phyloP scores from a whole-genome alignment of 2,113 vertebrate genomes.

The Cololabis saira region DNA sequence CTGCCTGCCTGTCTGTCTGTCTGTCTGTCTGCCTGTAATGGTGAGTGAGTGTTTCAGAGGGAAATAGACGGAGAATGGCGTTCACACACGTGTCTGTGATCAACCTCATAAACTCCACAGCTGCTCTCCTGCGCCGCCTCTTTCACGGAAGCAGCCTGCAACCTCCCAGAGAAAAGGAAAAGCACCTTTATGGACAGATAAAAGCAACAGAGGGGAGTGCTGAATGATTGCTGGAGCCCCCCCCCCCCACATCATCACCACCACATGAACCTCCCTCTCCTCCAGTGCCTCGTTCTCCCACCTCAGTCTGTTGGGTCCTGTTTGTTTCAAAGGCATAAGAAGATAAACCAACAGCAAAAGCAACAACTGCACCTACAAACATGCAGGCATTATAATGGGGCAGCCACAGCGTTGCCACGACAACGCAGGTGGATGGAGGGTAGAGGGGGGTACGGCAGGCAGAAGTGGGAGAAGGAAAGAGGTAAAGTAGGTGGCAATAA shows the following conservation, averaged over 20 bases:
- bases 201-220: slow-evolving; percentile 68
- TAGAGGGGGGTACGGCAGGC: slow-evolving; percentile 36
- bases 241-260: slow-evolving; percentile 6
- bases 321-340: slow-evolving; percentile 62
- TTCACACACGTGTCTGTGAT: slow-evolving; percentile 10
- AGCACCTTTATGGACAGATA: slow-evolving; percentile 70
- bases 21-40: slow-evolving; percentile 7
- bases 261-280: slow-evolving; percentile 13
- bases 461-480: slow-evolving; percentile 44
- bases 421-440: slow-evolving; percentile 69
- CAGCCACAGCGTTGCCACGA: slow-evolving; percentile 76
- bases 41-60: slow-evolving; percentile 9
- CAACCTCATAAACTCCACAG: slow-evolving; percentile 62
- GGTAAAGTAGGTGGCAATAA: slow-evolving; percentile 65
- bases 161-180: slow-evolving; percentile 73
- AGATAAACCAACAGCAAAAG: slow-evolving; percentile 61
- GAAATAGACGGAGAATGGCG: not conserved
- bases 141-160: slow-evolving; percentile 47
- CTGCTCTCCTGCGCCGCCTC: slow-evolving; percentile 51
- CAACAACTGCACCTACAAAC: slow-evolving; percentile 73
- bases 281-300: slow-evolving; percentile 17
- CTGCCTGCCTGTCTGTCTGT: not conserved
- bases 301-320: slow-evolving; percentile 25
- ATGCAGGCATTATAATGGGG: slow-evolving; percentile 74
- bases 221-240: slow-evolving; percentile 72